Evolutionary conservation across 2,113 vertebrate species (phyloP), one percentile per base, ranked within the genome.

Genomic region (Catharus bicknelli): DNA sequence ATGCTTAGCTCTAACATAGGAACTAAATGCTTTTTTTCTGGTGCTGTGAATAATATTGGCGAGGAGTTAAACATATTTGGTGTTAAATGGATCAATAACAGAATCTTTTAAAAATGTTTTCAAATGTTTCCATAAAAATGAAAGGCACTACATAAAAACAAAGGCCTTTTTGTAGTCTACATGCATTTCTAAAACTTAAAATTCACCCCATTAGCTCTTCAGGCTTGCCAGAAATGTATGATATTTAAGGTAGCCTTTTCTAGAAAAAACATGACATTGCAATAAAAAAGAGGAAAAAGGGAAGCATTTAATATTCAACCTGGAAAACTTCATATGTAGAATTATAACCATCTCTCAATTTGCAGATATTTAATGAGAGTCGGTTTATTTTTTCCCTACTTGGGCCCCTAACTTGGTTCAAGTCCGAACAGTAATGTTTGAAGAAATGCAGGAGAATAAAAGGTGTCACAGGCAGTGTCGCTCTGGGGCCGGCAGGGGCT

Each of bases 381-480:
- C 61, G 7, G 2, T 66, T 15, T 57, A 17, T 26, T 11, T 17
- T 11, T 14, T 10, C 6, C 3, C 7, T 16, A 0, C 8, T 32
- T 48, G 11, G n/a, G n/a, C 8, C 5, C 13, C 9, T 42, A 9
- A 26, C 6, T 57, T 36, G 18, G 10, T 70, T 6, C 8, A 16
- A 42, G 20, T 40, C 38, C 36, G 73, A 34, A 23, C 5, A 53
- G n/a, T 16, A 13, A 17, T 25, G 18, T n/a, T 68, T 38, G 32
- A 51, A 63, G 34, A 32, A 47, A 13, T 17, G 23, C 9, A 27
- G n/a, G 45, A 4, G n/a, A 9, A 1, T 16, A 0, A 1, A 4
- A 47, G 21, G 25, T 7, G 38, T 42, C n/a, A 0, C 23, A 0
- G 3, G 0, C 7, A 27, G 11, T 3, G 25, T 13, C 68, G 61